Conservation (phyloP, 1,140 invertebrate species). For the Panagrolaimus sp. region DNA sequence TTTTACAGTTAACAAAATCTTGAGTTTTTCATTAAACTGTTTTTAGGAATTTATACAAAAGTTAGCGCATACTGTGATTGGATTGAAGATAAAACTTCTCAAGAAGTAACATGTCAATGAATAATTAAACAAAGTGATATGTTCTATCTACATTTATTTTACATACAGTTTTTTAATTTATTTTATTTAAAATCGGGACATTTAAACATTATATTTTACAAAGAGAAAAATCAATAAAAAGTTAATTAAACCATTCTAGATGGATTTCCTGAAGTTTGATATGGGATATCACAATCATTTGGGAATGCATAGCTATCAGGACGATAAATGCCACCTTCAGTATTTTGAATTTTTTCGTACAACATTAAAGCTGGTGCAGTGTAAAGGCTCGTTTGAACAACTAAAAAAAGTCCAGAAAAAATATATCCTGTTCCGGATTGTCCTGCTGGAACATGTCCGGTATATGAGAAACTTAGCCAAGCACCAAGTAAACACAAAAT, state of each 20-base stretch:
- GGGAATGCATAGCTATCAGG: not conserved
- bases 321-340: not conserved
- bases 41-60: too few relatives aligned
- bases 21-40: too few relatives aligned
- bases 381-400: not conserved
- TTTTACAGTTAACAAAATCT: too few relatives aligned
- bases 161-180: too few relatives aligned
- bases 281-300: not conserved
- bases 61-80: too few relatives aligned
- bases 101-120: too few relatives aligned
- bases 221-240: not conserved
- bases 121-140: too few relatives aligned
- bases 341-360: slow-evolving; percentile 4
- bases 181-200: too few relatives aligned
- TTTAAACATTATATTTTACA: too few relatives aligned
- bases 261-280: not conserved
- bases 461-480: not conserved
- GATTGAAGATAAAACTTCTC: too few relatives aligned
- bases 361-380: not conserved
- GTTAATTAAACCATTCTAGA: not conserved
- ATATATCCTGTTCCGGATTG: not conserved
- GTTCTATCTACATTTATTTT: too few relatives aligned
- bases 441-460: not conserved
- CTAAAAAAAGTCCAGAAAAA: not conserved
- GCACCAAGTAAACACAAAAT: not conserved